Conservation (phyloP, 2,888 invertebrate species). For the Stenchaetothrips biformis region DNA sequence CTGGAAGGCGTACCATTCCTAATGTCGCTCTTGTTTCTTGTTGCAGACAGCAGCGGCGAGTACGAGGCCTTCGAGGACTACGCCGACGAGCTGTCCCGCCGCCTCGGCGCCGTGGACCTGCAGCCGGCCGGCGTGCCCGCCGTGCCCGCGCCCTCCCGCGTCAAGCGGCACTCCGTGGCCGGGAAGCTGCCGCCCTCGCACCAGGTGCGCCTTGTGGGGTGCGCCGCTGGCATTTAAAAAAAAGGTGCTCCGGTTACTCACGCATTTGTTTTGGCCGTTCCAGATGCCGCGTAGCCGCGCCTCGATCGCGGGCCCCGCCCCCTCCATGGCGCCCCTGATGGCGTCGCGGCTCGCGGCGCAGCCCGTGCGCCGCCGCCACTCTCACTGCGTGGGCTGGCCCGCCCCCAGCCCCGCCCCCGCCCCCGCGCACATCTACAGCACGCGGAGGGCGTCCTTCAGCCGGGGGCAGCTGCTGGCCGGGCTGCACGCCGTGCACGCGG, state of each 20-base stretch:
- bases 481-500: constrained; percentile 26
- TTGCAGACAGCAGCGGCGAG: constrained; percentile 20
- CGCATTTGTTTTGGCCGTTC: neutral
- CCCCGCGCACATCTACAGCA: constrained; percentile 29
- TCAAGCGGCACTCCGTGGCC: constrained; percentile 14
- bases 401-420: constrained; percentile 4
- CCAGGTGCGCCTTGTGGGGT: neutral
- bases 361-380: constrained; percentile 35
- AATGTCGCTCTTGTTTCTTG: neutral
- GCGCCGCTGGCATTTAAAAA: too few species aligned
- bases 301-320: constrained; percentile 26
- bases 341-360: constrained; percentile 36
- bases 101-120: constrained; percentile 17
- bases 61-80: constrained; percentile 24
- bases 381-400: constrained; percentile 37
- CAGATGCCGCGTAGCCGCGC: neutral
- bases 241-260: too few species aligned
- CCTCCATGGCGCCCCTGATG: constrained; percentile 36
- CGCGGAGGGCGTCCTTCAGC: constrained; percentile 25
- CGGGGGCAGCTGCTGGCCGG: constrained; percentile 30
- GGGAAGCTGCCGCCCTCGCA: neutral
- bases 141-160: neutral
- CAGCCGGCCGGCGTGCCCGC: neutral
- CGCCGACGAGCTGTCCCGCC: constrained; percentile 18
- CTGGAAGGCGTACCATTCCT: neutral